phyloP scores from a whole-genome alignment of 1,140 invertebrate species.

The Uloborus diversus region DNA sequence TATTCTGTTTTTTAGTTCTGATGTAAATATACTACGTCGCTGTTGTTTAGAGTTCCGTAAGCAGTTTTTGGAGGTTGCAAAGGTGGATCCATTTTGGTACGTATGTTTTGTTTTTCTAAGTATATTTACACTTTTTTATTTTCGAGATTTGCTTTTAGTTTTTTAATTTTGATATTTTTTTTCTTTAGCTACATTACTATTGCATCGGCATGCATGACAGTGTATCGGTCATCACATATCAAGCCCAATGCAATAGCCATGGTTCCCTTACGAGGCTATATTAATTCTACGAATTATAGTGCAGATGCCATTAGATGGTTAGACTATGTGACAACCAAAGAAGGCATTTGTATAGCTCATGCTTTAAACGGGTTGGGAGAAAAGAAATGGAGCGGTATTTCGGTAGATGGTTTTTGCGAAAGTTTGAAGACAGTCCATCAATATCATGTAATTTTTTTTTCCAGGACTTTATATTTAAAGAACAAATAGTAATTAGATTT shows the following conservation, averaged over 20 bases:
- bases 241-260: slow-evolving; percentile 31
- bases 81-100: not conserved
- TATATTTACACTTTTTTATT: not conserved
- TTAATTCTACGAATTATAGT: not conserved
- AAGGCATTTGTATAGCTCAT: slow-evolving; percentile 27
- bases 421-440: not conserved
- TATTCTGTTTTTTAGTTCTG: not conserved
- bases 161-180: not conserved
- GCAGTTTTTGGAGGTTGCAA: not conserved
- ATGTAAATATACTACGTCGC: slow-evolving; percentile 15
- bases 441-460: not conserved
- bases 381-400: not conserved
- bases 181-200: slow-evolving; percentile 7
- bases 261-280: slow-evolving; percentile 31
- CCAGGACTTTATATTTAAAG: not conserved
- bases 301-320: slow-evolving; percentile 23
- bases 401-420: slow-evolving; percentile 8
- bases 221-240: not conserved
- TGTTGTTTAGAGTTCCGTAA: slow-evolving; percentile 20
- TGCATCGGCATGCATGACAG: slow-evolving; percentile 20
- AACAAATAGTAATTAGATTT: not conserved
- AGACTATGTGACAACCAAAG: slow-evolving; percentile 11
- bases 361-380: slow-evolving; percentile 23
- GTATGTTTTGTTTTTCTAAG: not conserved
- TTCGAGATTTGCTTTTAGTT: not conserved